phyloP scores from a whole-genome alignment of 1,140 invertebrate species.

The Araneus ventricosus region DNA sequence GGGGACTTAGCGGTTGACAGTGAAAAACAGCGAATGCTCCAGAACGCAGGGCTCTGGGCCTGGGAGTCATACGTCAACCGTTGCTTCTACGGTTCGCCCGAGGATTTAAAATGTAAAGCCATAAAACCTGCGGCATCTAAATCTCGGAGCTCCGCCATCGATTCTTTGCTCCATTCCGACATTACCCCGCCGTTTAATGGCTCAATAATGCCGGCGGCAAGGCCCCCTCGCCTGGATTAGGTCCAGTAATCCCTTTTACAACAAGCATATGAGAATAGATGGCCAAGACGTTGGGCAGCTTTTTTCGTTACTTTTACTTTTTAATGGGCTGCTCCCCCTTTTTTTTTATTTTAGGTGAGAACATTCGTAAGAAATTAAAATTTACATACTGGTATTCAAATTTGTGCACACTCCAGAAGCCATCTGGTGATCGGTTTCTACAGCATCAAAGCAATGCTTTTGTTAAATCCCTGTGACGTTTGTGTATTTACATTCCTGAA shows the following conservation, averaged over 20 bases:
- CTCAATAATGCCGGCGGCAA: conserved; percentile 69
- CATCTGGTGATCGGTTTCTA: neutral
- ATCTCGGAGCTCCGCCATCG: conserved; percentile 54
- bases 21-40: conserved; percentile 62
- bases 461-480: neutral
- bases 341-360: neutral
- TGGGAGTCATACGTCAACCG: conserved; percentile 67
- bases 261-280: conserved; percentile 73
- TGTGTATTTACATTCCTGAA: neutral
- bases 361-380: conserved; percentile 15
- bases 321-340: conserved; percentile 6
- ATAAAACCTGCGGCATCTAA: conserved; percentile 72
- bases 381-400: conserved; percentile 22
- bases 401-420: neutral
- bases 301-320: conserved; percentile 35
- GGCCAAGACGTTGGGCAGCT: neutral
- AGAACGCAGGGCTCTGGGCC: neutral
- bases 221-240: conserved; percentile 65
- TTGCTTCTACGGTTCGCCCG: conserved; percentile 50
- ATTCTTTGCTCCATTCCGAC: conserved; percentile 27
- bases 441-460: neutral
- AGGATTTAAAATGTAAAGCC: conserved; percentile 75
- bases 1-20: conserved; percentile 70
- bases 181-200: conserved; percentile 65
- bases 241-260: conserved; percentile 67